Evolutionary conservation across 2,888 invertebrate species (phyloP).

Genomic region (Platycnemis pennipes): DNA sequence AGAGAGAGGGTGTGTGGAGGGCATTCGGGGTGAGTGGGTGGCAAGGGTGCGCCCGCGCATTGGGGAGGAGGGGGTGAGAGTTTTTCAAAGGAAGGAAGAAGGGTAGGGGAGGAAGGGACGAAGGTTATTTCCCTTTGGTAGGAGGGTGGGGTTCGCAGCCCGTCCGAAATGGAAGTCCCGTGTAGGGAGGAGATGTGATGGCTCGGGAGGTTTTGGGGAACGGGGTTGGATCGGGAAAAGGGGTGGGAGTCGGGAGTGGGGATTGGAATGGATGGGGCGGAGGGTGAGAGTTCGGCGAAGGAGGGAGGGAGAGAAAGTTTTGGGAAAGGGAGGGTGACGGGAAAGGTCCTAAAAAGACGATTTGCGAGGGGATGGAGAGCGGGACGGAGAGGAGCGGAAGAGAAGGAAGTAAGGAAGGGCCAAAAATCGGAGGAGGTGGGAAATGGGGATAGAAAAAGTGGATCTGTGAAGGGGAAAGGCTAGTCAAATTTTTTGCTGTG

Average conservation of each 20-base stretch:
- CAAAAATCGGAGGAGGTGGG: not conserved
- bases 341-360: conserved; percentile 9
- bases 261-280: not conserved
- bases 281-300: not conserved
- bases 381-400: not conserved
- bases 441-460: too few species aligned
- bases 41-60: too few species aligned
- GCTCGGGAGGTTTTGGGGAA: not conserved
- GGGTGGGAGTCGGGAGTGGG: not conserved
- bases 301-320: conserved; percentile 6
- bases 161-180: conserved; percentile 63
- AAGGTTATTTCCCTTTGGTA: not conserved
- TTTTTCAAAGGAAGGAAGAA: too few species aligned
- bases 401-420: not conserved
- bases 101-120: not conserved
- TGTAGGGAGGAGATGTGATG: conserved; percentile 41
- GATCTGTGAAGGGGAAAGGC: too few species aligned
- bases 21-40: too few species aligned
- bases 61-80: too few species aligned
- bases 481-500: too few species aligned
- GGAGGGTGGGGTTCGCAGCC: not conserved
- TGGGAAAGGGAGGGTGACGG: not conserved
- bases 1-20: not conserved
- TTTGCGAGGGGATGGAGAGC: not conserved
- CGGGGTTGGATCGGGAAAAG: not conserved